Evolutionary conservation across 1,140 invertebrate genomes (phyloP), one percentile per base, ranked within the genome.

Genomic region (Onthophagus taurus): DNA sequence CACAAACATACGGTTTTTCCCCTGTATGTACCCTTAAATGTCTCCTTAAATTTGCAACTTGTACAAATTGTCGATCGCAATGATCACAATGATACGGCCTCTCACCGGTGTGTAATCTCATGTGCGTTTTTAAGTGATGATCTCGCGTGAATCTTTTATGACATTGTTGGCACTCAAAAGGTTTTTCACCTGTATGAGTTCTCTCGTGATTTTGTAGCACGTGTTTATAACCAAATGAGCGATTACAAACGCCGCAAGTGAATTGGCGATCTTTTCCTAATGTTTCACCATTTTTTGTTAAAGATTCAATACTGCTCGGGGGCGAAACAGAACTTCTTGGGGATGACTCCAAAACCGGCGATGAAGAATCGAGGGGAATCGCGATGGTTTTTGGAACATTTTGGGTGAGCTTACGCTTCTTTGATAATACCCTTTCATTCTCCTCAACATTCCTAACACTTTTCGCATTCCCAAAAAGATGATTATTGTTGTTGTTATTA

Each of bases 111-210:
- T 96, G 91, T 21, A 94, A 68, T 6, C 90, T 70, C 74, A 94
- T 85, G 62, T 96, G 91, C 0, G 89, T 94, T 65, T 94, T 95
- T 23, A 94, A 68, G 55, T 95, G 90, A 57, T 94, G 90, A 62
- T 95, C 90, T n/a, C 94, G 78, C 1, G 93, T 97, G 62, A 97
- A 97, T 49, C 88, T 77, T 63, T 96, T 92, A 52, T 92, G 83
- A 64, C 94, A 98, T 64, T 90, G 83, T 4, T 80, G 81, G 61
- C 94, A 98, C 59, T 94, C 86, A 69, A 97, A 97, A 0, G 94
- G 94, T 57, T 96, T 94, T 59, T 94, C 90, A 0, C 94, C 93
- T 0, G 93, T 97, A 63, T 97, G 94, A 0, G 92, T 97, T 37
- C 93, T 78, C 51, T 95, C 89, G 64, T 97, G 93, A 60, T 97